A percentile compares a stretch with the other conserved stretches of the same genome.
Evolutionary conservation across 2,888 invertebrate species (phyloP).

Genomic region (Drosophila helvetica): DNA sequence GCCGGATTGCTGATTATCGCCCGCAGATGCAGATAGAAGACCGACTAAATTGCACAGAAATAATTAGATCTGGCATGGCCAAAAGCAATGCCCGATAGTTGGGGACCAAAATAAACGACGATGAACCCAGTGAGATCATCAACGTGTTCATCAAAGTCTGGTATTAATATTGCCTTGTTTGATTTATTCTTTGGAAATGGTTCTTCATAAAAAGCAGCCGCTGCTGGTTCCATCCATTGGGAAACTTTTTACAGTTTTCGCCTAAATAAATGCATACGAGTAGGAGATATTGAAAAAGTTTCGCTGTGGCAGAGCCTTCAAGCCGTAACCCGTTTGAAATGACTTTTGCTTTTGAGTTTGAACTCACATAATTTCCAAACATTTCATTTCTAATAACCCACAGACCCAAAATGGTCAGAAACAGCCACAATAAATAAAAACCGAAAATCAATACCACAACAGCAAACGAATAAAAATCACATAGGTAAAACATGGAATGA

Average conservation of each 20-base stretch:
- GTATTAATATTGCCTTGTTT: not conserved
- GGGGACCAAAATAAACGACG: slow-evolving; percentile 14
- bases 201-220: slow-evolving; percentile 7
- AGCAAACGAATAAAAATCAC: slow-evolving; percentile 41
- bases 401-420: slow-evolving; percentile 67
- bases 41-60: slow-evolving; percentile 34
- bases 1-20: slow-evolving; percentile 35
- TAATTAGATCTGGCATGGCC: slow-evolving; percentile 39
- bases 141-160: slow-evolving; percentile 28
- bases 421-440: slow-evolving; percentile 69
- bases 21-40: slow-evolving; percentile 42
- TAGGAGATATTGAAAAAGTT: slow-evolving; percentile 61
- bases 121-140: slow-evolving; percentile 34
- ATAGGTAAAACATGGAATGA: slow-evolving; percentile 69
- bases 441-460: slow-evolving; percentile 63
- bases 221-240: not conserved
- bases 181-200: slow-evolving; percentile 26
- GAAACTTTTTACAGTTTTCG: slow-evolving; percentile 15
- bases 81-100: not conserved
- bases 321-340: slow-evolving; percentile 30
- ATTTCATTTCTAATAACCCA: slow-evolving; percentile 57
- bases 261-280: not conserved
- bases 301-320: slow-evolving; percentile 44
- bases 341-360: slow-evolving; percentile 45
- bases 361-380: slow-evolving; percentile 73